Base-by-base conservation (phyloP, 1,140 invertebrate species). In the Brachionus rotundiformis region DNA sequence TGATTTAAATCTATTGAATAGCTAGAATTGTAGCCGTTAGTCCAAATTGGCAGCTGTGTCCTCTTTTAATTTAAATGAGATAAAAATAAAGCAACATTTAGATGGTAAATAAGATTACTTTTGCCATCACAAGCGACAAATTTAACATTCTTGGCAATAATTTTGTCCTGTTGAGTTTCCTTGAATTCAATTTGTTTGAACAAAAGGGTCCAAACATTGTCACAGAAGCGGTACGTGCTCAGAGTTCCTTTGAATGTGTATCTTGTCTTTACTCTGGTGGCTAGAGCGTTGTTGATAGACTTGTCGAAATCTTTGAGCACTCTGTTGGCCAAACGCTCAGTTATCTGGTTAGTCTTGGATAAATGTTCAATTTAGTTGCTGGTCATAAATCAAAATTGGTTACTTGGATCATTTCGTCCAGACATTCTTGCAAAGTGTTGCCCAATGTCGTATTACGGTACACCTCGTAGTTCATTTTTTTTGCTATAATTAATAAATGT, bases 201-300 rank as follows among this genome's bases (percentile, higher is more conserved):
- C 90, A 98, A 94, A 86, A 99, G 98, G n/a, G 96, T 99, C 97
- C 97, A 99, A 0, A 99, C 97, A 90, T 99, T 99, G 90, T 99
- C 97, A 91, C 97, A 99, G 90, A 98, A 99, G 85, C 97, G 91
- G 88, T 99, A 99, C 0, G 96, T 98, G 86, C 96, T 96, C 82
- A 99, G 89, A 91, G 97, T 97, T 39, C 94, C 94, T 92, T 93
- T 84, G 86, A 98, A 98, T 31, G 93, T 94, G 76, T 98, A 90
- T 85, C 94, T 91, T 49, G 94, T 94, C 87, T 95, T 97, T 1
- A 98, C 94, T 88, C 93, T 91, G 71, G 92, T 94, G n/a, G 95
- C 93, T 41, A 99, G 87, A 11, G 95, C 95, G 85, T 92, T 92
- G 87, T 98, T 99, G 82, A 99, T 98, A 75, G 94, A 93, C 88